A percentile compares a stretch with the other conserved stretches of the same genome.
phyloP scores from a whole-genome alignment of 2,888 invertebrate species.

The Mesopsocus fuscifrons region DNA sequence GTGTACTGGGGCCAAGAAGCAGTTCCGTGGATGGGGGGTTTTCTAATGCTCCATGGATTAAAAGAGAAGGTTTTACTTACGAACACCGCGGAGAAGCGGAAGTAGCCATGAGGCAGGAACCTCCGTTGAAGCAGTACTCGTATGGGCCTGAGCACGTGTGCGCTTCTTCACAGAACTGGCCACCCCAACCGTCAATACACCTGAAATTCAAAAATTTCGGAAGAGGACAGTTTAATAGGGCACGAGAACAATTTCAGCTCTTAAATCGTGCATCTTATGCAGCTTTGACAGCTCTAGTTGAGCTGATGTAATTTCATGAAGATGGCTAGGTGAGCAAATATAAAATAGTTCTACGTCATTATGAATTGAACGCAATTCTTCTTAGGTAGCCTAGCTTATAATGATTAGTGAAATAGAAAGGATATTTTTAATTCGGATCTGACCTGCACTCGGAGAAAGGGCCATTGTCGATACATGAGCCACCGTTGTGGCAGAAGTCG shows the following conservation, averaged over 20 bases:
- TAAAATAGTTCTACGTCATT: no score
- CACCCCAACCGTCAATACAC: slow-evolving; percentile 17
- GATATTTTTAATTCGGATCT: no score
- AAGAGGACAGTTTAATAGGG: not conserved
- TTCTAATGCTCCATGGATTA: no score
- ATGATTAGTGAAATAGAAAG: no score
- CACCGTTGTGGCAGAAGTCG: slow-evolving; percentile 32
- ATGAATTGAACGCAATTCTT: no score
- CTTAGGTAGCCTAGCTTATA: no score
- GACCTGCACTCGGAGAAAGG: slow-evolving; percentile 29
- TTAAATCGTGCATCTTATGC: no score
- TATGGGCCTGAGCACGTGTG: slow-evolving; percentile 26
- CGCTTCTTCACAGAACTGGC: slow-evolving; percentile 29
- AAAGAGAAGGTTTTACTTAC: no score
- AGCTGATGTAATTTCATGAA: no score
- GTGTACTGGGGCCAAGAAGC: slow-evolving; percentile 11
- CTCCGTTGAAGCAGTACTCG: slow-evolving; percentile 33
- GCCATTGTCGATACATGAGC: slow-evolving; percentile 30
- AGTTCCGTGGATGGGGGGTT: slow-evolving; percentile 12
- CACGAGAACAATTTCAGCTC: not conserved
- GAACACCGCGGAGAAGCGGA: no score
- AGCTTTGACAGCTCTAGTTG: no score
- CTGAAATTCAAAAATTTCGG: slow-evolving; percentile 13
- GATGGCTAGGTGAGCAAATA: no score
- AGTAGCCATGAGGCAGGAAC: slow-evolving; percentile 25